These are phyloP conservation scores for Ichneumoninae sp. DNA, from an alignment of 2,888 invertebrate genomes.

Conservation along the genomic window DNA sequence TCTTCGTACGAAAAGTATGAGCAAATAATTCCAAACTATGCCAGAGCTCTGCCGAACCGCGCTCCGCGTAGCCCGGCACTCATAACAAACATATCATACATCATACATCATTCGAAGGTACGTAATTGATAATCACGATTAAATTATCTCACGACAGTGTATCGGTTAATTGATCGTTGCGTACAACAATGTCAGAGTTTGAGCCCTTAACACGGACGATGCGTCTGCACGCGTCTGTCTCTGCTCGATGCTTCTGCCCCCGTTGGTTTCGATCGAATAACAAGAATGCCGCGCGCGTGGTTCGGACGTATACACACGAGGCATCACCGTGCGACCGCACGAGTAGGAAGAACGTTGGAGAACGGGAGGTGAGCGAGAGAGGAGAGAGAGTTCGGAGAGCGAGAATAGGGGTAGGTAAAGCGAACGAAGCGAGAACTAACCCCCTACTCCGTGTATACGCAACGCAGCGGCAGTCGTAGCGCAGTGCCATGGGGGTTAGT, in stretches of 20 bases:
- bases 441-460: constrained; percentile 42
- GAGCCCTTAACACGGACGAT: constrained; percentile 22
- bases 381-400: constrained; percentile 13
- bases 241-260: constrained; percentile 1
- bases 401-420: constrained; percentile 53
- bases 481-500: constrained; percentile 66
- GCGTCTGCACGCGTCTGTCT: constrained; percentile 11
- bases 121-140: constrained; percentile 9
- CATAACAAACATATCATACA: neutral
- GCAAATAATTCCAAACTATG: neutral
- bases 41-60: neutral
- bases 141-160: constrained; percentile 45
- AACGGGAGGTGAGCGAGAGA: neutral
- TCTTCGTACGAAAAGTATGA: neutral
- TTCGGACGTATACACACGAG: constrained; percentile 42
- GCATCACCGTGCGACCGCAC: constrained; percentile 31
- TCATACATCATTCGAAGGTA: constrained; percentile 13
- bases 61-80: neutral
- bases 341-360: constrained; percentile 16
- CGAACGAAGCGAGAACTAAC: constrained; percentile 30
- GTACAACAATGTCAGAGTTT: constrained; percentile 36
- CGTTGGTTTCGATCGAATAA: constrained; percentile 52
- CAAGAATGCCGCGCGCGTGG: constrained; percentile 39
- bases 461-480: constrained; percentile 30
- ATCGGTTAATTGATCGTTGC: constrained; percentile 39